Evolutionary conservation across 2,797 vertebrate species (phyloP), one percentile per base, ranked within the genome.

Genomic region (Labroides dimidiatus): DNA sequence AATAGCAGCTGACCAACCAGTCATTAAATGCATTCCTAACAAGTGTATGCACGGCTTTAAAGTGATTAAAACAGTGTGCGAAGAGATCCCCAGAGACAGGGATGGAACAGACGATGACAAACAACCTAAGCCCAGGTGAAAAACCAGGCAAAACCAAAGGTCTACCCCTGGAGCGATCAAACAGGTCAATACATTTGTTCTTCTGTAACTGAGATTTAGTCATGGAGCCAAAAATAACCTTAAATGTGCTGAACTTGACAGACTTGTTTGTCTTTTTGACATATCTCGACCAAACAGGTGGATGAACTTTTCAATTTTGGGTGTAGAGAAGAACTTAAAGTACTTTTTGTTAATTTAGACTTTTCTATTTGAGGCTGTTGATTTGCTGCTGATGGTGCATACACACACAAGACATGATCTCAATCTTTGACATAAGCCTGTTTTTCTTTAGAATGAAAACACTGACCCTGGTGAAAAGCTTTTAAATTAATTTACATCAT

Each of bases 1-100:
- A 73, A 67, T 60, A 64, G 82, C 78, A 68, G 71, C 55, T 77
- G 74, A 74, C 64, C 82, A 82, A 73, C 84, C 87, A 42, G 62
- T 91, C 71, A 93, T 91, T 91, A 89, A 80, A 81, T 41, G 72
- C 91, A 91, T 91, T 91, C 88, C 87, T 78, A 44, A 80, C 66
- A 45, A 59, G 69, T 78, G 70, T 75, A 48, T 58, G 54, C 19
- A 49, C 62, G 14, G 47, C 54, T 12, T 79, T 81, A 70, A 77
- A 69, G 74, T 69, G 77, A 87, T 80, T 72, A 75, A 39, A 39
- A 83, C 49, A 39, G 50, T 50, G 69, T 64, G 81, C 42, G 64
- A 74, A 73, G 72, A 82, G 77, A 87, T 84, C 55, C 63, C 4
- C 44, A 42, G 10, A 64, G 73, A 85, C 77, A 88, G 68, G 81